Evolutionary conservation across 2,888 invertebrate genomes (phyloP).

Genomic region (Trichopria drosophilae): DNA sequence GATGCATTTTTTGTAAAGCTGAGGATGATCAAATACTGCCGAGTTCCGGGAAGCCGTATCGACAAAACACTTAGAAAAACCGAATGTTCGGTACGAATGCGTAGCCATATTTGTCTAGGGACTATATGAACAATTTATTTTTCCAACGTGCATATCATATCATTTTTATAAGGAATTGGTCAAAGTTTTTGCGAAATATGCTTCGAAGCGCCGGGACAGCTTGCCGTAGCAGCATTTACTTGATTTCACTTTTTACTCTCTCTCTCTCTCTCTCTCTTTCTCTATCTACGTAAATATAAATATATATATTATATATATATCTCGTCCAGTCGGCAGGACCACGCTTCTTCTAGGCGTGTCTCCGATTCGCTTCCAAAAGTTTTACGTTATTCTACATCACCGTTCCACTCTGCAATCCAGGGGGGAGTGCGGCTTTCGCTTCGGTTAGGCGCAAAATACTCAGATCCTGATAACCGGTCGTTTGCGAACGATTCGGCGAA

Average conservation of each 20-base stretch:
- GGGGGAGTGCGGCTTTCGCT: no score
- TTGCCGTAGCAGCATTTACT: constrained; percentile 8
- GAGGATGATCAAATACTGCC: constrained; percentile 42
- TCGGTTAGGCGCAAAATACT: no score
- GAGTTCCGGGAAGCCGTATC: constrained; percentile 46
- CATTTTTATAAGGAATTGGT: constrained; percentile 54
- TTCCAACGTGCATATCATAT: constrained; percentile 59
- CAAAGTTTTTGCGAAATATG: constrained; percentile 19
- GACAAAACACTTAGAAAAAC: constrained; percentile 53
- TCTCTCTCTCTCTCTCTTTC: constrained; percentile 2
- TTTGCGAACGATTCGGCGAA: no score
- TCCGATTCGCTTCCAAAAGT: no score
- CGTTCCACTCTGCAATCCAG: no score
- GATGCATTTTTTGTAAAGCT: no score
- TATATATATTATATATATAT: no score
- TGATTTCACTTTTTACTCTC: background rate
- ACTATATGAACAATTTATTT: constrained; percentile 57
- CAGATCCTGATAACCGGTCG: no score
- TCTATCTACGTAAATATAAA: background rate
- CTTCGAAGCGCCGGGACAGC: constrained; percentile 12
- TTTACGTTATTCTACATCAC: no score
- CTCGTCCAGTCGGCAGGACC: no score
- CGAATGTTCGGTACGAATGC: constrained; percentile 54
- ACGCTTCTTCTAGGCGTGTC: no score
- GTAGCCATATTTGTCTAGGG: constrained; percentile 52